Conservation (phyloP, 2,888 invertebrate genomes). For the Zaprionus bogoriensis region DNA sequence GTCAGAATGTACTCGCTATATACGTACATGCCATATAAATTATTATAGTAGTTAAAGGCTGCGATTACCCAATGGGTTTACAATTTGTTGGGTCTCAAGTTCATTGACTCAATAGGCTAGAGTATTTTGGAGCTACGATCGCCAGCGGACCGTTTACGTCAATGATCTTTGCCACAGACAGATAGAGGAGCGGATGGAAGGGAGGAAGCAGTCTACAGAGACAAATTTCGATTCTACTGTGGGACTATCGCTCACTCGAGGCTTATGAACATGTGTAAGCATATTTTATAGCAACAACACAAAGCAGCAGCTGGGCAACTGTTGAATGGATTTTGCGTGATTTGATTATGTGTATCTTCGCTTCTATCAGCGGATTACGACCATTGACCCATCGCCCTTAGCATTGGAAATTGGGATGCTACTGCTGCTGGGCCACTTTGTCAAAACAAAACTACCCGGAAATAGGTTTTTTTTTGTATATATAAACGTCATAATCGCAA, state of each 20-base stretch:
- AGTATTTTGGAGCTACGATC: constrained; percentile 3
- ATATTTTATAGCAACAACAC: constrained; percentile 1
- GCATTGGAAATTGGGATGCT: not conserved
- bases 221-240: constrained; percentile 26
- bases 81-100: constrained; percentile 39
- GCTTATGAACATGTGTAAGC: constrained; percentile 5
- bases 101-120: constrained; percentile 53
- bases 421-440: not conserved
- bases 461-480: too few species aligned
- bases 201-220: not conserved
- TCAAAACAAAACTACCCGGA: constrained; percentile 28
- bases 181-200: not conserved
- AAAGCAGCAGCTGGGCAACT: not conserved
- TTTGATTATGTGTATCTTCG: constrained; percentile 7
- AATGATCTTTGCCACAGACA: constrained; percentile 49
- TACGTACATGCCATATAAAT: not conserved
- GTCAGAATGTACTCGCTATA: not conserved
- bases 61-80: constrained; percentile 20
- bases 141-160: constrained; percentile 36
- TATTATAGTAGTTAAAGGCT: not conserved
- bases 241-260: constrained; percentile 13
- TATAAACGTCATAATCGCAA: not conserved
- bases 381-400: constrained; percentile 19
- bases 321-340: constrained; percentile 29
- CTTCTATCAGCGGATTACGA: constrained; percentile 20